Conservation (phyloP, 2,113 vertebrate species). For the Sylvilagus bachmani region DNA sequence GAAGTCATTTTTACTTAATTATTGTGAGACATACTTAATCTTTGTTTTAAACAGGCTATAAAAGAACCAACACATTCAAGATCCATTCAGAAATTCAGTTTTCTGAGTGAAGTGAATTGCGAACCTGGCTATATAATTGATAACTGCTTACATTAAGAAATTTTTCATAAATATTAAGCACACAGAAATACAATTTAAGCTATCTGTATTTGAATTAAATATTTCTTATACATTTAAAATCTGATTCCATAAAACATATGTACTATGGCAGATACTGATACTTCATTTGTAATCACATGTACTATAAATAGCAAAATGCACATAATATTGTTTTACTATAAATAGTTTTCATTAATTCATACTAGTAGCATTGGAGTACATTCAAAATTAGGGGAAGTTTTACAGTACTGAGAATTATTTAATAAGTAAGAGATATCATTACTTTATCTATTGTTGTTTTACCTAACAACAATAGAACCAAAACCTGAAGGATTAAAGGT, state of each 20-base stretch:
- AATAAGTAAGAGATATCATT: neutral
- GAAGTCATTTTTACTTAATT: slow-evolving; percentile 54
- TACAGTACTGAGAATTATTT: slow-evolving; percentile 27
- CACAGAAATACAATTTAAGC: slow-evolving; percentile 42
- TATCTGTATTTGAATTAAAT: slow-evolving; percentile 28
- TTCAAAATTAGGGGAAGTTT: slow-evolving; percentile 11
- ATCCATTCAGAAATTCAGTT: slow-evolving; percentile 46
- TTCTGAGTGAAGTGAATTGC: slow-evolving; percentile 27
- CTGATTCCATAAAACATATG: slow-evolving; percentile 10
- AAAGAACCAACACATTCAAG: slow-evolving; percentile 51
- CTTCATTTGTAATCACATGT: slow-evolving; percentile 45
- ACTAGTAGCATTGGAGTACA: slow-evolving; percentile 23
- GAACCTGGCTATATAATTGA: neutral
- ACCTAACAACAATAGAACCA: slow-evolving; percentile 19
- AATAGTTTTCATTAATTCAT: slow-evolving; percentile 56
- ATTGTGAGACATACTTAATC: neutral
- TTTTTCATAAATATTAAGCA: slow-evolving; percentile 55
- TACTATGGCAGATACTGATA: neutral
- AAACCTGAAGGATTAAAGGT: slow-evolving; percentile 16
- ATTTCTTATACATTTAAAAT: slow-evolving; percentile 59
- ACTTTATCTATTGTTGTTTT: slow-evolving; percentile 26
- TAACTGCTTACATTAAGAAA: slow-evolving; percentile 29
- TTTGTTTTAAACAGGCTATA: slow-evolving; percentile 21
- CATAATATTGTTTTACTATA: slow-evolving; percentile 44
- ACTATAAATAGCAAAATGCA: slow-evolving; percentile 39